A percentile compares a stretch with the other conserved stretches of the same genome.
Evolutionary conservation across 2,888 invertebrate genomes (phyloP).

Genomic region (Mylabris sibirica): DNA sequence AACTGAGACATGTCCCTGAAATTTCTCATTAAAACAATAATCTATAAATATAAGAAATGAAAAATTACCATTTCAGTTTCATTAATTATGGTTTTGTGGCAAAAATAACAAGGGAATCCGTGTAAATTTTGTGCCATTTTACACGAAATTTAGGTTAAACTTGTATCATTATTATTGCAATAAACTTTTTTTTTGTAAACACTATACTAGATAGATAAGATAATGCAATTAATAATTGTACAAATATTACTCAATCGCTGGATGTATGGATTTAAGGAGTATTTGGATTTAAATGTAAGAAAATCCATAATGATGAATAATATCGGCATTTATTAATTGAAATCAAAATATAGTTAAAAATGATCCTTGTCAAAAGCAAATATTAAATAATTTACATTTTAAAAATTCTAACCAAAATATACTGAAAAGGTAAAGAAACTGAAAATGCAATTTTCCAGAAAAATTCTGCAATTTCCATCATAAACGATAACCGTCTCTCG

Average conservation of each 20-base stretch:
- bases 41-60: not conserved
- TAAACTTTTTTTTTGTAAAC: conserved; percentile 9
- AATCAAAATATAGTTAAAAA: conserved; percentile 25
- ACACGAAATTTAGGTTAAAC: conserved; percentile 7
- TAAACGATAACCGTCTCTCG: not conserved
- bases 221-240: not conserved
- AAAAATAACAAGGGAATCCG: conserved; percentile 69
- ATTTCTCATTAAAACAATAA: conserved; percentile 17
- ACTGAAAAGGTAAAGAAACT: conserved; percentile 30
- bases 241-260: not conserved
- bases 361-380: conserved; percentile 21
- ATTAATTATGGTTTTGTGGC: conserved; percentile 71
- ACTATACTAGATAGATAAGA: conserved; percentile 29
- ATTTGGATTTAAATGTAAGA: not conserved
- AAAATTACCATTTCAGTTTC: conserved; percentile 69
- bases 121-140: conserved; percentile 25
- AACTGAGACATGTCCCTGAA: conserved; percentile 71
- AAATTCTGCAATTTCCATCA: not conserved
- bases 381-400: conserved; percentile 21
- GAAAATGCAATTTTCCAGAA: conserved; percentile 22
- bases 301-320: conserved; percentile 19
- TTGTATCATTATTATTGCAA: too few species aligned
- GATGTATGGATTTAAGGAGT: not conserved
- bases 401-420: conserved; percentile 24
- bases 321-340: conserved; percentile 29